Evolutionary conservation across 2,888 invertebrate species (phyloP).

Genomic region (Drosophila greeni): DNA sequence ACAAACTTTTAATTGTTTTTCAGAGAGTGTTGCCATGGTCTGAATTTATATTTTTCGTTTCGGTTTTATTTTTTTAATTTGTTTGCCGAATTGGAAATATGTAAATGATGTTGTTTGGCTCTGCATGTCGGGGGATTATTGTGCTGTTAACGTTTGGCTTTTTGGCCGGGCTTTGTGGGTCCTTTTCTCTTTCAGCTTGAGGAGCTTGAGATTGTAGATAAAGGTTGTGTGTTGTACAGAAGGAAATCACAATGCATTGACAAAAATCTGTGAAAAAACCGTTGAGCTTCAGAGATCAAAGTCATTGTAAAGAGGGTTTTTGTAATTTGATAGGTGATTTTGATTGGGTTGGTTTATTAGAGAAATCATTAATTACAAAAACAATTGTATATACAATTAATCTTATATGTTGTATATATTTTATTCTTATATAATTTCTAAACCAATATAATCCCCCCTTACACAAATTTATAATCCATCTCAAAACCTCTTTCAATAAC

Average conservation of each 20-base stretch:
- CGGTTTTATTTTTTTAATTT: constrained; percentile 32
- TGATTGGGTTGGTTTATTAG: background rate
- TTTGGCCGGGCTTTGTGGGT: constrained; percentile 33
- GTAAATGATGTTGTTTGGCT: constrained; percentile 54
- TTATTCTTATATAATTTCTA: too few relatives aligned
- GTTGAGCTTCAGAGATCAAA: background rate
- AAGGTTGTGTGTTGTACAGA: background rate
- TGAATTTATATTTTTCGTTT: constrained; percentile 32
- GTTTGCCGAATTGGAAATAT: constrained; percentile 66
- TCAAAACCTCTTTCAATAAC: background rate
- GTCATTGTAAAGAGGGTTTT: background rate
- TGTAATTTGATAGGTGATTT: background rate
- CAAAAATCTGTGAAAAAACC: background rate
- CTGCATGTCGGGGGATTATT: constrained; percentile 31
- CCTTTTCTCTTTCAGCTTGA: constrained; percentile 13
- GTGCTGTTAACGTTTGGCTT: constrained; percentile 29
- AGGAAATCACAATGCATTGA: background rate
- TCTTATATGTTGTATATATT: too few relatives aligned
- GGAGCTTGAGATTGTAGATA: constrained; percentile 3
- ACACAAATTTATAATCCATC: too few relatives aligned
- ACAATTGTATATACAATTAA: too few relatives aligned
- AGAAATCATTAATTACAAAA: background rate
- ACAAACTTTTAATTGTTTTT: constrained; percentile 70
- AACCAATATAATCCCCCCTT: background rate
- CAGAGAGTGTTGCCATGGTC: constrained; percentile 35